Percentiles rank a stretch among this genome's conserved stretches.
Evolutionary conservation across 2,797 vertebrate species (phyloP).

Genomic region (Apogon talboti): DNA sequence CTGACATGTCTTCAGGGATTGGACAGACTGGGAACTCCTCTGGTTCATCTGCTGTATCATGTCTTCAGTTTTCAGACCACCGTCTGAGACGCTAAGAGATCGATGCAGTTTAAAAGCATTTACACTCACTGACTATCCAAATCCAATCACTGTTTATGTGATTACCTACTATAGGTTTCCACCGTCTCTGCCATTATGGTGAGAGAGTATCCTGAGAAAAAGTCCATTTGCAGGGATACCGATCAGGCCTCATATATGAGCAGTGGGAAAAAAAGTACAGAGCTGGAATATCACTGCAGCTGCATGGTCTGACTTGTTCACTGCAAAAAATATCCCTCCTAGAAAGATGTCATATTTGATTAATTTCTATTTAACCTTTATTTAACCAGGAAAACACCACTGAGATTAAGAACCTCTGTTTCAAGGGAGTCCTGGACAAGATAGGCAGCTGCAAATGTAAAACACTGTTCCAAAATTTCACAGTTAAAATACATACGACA

Average conservation of each 20-base stretch:
- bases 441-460: no score
- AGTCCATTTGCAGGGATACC: constrained; percentile 18
- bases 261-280: not conserved
- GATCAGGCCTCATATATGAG: constrained; percentile 10
- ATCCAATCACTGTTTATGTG: constrained; percentile 54
- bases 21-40: not conserved
- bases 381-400: no score
- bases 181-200: constrained; percentile 22
- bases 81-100: constrained; percentile 54
- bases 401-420: no score
- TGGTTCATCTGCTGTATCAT: constrained; percentile 5
- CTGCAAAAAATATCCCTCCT: no score
- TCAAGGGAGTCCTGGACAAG: no score
- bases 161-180: constrained; percentile 30
- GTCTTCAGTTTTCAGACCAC: constrained; percentile 6
- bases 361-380: no score
- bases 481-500: no score
- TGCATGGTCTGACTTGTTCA: not conserved
- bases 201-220: constrained; percentile 25
- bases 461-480: no score
- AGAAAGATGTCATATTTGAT: no score
- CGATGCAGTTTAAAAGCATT: constrained; percentile 71
- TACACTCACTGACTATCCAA: constrained; percentile 57
- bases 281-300: not conserved
- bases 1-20: no score